phyloP scores from a whole-genome alignment of 2,888 invertebrate genomes.

The Strigamia transsilvanica region DNA sequence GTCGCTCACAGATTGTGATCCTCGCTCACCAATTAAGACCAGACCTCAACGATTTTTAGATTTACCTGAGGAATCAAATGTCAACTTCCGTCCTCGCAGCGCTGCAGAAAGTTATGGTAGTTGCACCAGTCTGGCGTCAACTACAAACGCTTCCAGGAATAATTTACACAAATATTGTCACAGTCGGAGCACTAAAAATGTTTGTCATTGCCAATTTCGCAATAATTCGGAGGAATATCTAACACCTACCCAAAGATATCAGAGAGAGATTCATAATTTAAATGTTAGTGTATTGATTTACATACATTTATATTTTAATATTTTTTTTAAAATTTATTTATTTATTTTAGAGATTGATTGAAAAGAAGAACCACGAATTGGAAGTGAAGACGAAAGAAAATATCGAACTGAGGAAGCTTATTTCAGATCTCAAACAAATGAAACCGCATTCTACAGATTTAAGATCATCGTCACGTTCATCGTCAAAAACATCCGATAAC shows the following conservation, averaged over 20 bases:
- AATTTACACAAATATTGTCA: slow-evolving; percentile 6
- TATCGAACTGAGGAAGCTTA: slow-evolving; percentile 77
- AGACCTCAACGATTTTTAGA: not conserved
- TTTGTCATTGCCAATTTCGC: slow-evolving; percentile 80
- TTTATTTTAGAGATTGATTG: slow-evolving; percentile 68
- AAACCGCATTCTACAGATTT: slow-evolving; percentile 68
- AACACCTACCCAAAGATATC: slow-evolving; percentile 86
- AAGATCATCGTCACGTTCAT: slow-evolving; percentile 68
- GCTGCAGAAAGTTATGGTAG: not conserved
- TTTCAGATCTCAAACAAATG: slow-evolving; percentile 73
- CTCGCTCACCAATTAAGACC: not conserved
- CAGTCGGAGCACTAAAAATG: slow-evolving; percentile 67
- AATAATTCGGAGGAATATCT: slow-evolving; percentile 76
- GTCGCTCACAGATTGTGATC: not conserved
- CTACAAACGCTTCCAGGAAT: not conserved
- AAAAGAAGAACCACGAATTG: slow-evolving; percentile 77
- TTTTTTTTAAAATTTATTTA: not conserved
- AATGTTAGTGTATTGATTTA: slow-evolving; percentile 62
- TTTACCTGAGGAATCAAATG: not conserved
- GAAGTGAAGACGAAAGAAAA: slow-evolving; percentile 85
- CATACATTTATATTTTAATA: not conserved
- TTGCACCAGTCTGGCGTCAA: not conserved
- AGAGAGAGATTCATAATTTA: slow-evolving; percentile 79
- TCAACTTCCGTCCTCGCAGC: not conserved
- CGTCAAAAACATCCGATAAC: slow-evolving; percentile 58